These are phyloP conservation scores for Sandelia bainsii DNA, from an alignment of 2,797 vertebrate genomes.

Conservation along the genomic window DNA sequence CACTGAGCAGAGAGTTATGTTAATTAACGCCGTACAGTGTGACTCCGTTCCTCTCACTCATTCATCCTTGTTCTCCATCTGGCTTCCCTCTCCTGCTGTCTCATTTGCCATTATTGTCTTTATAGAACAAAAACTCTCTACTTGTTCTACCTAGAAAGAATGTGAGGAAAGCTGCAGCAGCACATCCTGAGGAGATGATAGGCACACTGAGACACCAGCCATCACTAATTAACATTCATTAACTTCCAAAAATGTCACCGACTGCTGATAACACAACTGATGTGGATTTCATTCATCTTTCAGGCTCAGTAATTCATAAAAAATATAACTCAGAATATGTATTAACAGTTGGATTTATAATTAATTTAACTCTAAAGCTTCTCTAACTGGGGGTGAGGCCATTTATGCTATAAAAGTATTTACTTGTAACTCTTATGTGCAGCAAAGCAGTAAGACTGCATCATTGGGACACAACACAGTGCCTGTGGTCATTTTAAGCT, in stretches of 20 bases:
- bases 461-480: too few relatives aligned
- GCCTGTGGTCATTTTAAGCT: too few relatives aligned
- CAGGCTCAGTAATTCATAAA: slow-evolving; percentile 1
- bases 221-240: slow-evolving; percentile 4
- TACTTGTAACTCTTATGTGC: too few relatives aligned
- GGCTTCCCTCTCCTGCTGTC: not conserved
- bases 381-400: too few relatives aligned
- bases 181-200: not conserved
- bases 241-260: not conserved
- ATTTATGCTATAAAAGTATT: too few relatives aligned
- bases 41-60: not conserved
- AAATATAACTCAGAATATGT: not conserved
- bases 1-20: slow-evolving; percentile 1
- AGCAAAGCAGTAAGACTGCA: too few relatives aligned
- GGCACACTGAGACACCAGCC: not conserved
- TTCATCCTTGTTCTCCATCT: not conserved
- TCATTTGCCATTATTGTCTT: not conserved
- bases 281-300: not conserved
- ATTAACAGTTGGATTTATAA: not conserved
- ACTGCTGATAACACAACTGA: not conserved
- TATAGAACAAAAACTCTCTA: not conserved
- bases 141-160: not conserved
- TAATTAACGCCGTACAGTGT: slow-evolving; percentile 10
- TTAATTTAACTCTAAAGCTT: not conserved
- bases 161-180: not conserved